A percentile compares a stretch with the other conserved stretches of the same genome.
phyloP scores from a whole-genome alignment of 2,888 invertebrate species.

The Cryptus viduatorius region DNA sequence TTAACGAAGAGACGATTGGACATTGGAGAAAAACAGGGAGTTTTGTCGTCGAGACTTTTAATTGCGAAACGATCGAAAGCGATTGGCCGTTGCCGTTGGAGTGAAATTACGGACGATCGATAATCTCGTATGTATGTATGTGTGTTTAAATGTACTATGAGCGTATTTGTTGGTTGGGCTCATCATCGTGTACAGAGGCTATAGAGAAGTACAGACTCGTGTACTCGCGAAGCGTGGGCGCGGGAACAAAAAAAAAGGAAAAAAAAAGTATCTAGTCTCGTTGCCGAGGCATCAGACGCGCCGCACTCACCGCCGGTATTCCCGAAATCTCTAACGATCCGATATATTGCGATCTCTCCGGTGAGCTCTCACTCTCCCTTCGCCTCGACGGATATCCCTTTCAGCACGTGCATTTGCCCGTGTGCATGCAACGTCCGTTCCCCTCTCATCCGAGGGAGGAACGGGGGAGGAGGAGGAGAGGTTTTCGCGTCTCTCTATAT shows the following conservation, averaged over 20 bases:
- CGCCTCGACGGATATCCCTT: conserved; percentile 69
- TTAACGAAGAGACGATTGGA: not conserved
- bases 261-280: conserved; percentile 51
- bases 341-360: conserved; percentile 70
- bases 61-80: conserved; percentile 66
- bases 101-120: conserved; percentile 63
- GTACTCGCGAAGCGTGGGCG: conserved; percentile 50
- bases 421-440: conserved; percentile 32
- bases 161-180: conserved; percentile 1
- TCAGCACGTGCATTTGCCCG: conserved; percentile 65
- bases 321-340: conserved; percentile 73
- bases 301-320: conserved; percentile 46
- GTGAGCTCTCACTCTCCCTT: conserved; percentile 29
- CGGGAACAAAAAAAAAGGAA: conserved; percentile 33
- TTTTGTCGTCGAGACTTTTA: conserved; percentile 62
- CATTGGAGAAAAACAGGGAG: conserved; percentile 29
- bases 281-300: conserved; percentile 58
- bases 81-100: conserved; percentile 53
- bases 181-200: conserved; percentile 21
- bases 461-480: no score
- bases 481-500: conserved; percentile 74
- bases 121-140: conserved; percentile 50
- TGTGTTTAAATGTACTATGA: not conserved
- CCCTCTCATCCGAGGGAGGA: conserved; percentile 20
- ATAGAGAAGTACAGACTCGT: conserved; percentile 59